phyloP scores from a whole-genome alignment of 1,140 invertebrate species.

The Tetraneura akinire region DNA sequence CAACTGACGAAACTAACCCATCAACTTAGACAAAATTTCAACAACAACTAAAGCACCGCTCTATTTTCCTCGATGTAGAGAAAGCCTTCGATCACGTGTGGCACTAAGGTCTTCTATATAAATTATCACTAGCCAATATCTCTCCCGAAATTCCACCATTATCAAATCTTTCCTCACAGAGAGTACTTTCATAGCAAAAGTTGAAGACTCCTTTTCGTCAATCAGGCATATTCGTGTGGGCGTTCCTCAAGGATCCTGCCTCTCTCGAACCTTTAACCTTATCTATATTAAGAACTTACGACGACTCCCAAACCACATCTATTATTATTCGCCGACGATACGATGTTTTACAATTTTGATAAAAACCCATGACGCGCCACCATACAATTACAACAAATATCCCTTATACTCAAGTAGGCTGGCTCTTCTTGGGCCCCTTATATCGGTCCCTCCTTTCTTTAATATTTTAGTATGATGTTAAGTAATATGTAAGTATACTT shows the following conservation, averaged over 20 bases:
- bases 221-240: not conserved
- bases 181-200: not conserved
- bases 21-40: not conserved
- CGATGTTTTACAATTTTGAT: not conserved
- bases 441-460: too few species aligned
- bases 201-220: not conserved
- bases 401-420: too few species aligned
- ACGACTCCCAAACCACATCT: not conserved
- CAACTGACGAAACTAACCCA: not conserved
- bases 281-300: not conserved
- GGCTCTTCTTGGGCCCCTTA: too few species aligned
- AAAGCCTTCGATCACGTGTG: constrained; percentile 4
- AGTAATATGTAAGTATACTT: too few species aligned
- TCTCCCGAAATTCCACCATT: not conserved
- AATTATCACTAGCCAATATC: too few species aligned
- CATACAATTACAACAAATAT: not conserved
- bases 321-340: not conserved
- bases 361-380: not conserved
- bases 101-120: not conserved
- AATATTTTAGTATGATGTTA: too few species aligned
- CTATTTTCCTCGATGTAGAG: not conserved
- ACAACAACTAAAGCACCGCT: not conserved
- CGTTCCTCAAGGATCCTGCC: not conserved
- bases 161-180: not conserved
- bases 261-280: not conserved